Evolutionary conservation across 2,113 vertebrate species (phyloP), one percentile per base, ranked within the genome.

Genomic region (Passerina amoena): DNA sequence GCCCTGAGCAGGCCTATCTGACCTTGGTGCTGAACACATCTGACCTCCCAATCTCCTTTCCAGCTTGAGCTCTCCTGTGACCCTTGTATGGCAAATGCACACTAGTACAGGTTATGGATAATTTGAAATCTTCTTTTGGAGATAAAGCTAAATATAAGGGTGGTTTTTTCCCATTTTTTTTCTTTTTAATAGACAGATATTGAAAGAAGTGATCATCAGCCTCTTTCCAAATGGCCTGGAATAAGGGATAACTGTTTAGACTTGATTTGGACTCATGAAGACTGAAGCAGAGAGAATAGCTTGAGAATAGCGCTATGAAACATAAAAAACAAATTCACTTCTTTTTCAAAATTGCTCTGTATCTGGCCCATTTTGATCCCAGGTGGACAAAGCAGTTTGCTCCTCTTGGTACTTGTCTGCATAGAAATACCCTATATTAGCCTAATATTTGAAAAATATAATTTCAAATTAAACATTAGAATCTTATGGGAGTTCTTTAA

Each of bases 11-110:
- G n/a, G 40, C n/a, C 3, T 0, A 0, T 28, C 77, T 44, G 79
- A 37, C 12, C 65, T 35, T 9, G 4, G n/a, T 0, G 1, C 45
- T 75, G 66, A 81, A 27, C 28, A 40, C 24, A 3, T 31, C n/a
- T 82, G 38, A 47, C 17, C 5, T 40, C 21, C 9, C 0, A 1
- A 69, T 28, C 21, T 42, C 16, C 22, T 1, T 2, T 18, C 64
- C 37, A 27, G 14, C 3, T 37, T 12, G 13, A 45, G 38, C 35
- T 59, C 23, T 71, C 13, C 51, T 37, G 9, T 0, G 0, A n/a
- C 30, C 23, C 25, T 37, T 38, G 38, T 30, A n/a, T 63, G 31
- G n/a, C 23, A 63, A 57, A 78, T 25, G 23, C 14, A 31, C 6
- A 5, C 5, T 48, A 37, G 11, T 44, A 60, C 18, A 10, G 28